phyloP scores from a whole-genome alignment of 35 echinoderm and acorn worm species.

The Holothuria glaberrima region DNA sequence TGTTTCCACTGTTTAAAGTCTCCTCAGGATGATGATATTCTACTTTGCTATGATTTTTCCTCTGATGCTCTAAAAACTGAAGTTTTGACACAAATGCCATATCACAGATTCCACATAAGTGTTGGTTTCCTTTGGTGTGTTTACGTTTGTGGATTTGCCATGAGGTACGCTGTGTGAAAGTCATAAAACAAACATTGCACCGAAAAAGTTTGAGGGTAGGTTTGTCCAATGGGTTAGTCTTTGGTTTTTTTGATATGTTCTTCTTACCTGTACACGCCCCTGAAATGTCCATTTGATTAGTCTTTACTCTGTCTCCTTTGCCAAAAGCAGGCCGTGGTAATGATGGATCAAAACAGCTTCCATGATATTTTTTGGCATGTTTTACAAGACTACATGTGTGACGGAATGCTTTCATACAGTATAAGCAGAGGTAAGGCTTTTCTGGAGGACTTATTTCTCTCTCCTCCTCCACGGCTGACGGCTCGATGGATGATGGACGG shows the following conservation, averaged over 20 bases:
- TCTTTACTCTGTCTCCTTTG: not conserved
- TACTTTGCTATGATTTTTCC: not conserved
- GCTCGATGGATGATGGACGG: not conserved
- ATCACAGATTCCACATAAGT: constrained; percentile 37
- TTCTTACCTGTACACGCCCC: not conserved
- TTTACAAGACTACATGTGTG: constrained; percentile 54
- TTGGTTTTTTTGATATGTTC: constrained; percentile 4
- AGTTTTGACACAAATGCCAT: constrained; percentile 37
- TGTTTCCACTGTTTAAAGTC: not conserved
- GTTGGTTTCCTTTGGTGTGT: constrained; percentile 55
- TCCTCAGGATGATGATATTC: not conserved
- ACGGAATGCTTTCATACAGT: constrained; percentile 63
- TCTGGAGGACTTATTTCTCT: constrained; percentile 1
- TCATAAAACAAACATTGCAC: constrained; percentile 63
- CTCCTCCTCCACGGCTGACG: not conserved
- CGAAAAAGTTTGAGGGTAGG: constrained; percentile 11
- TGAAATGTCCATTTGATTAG: too few species aligned
- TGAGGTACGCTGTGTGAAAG: constrained; percentile 47
- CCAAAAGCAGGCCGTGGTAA: not conserved
- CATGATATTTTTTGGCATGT: constrained; percentile 46
- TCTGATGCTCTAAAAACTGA: constrained; percentile 38
- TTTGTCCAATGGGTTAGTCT: not conserved
- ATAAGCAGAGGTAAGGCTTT: constrained; percentile 57
- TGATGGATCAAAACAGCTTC: constrained; percentile 10
- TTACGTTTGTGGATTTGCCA: constrained; percentile 54